Evolutionary conservation across 2,797 vertebrate species (phyloP), one percentile per base, ranked within the genome.

Genomic region (Antrozous pallidus): DNA sequence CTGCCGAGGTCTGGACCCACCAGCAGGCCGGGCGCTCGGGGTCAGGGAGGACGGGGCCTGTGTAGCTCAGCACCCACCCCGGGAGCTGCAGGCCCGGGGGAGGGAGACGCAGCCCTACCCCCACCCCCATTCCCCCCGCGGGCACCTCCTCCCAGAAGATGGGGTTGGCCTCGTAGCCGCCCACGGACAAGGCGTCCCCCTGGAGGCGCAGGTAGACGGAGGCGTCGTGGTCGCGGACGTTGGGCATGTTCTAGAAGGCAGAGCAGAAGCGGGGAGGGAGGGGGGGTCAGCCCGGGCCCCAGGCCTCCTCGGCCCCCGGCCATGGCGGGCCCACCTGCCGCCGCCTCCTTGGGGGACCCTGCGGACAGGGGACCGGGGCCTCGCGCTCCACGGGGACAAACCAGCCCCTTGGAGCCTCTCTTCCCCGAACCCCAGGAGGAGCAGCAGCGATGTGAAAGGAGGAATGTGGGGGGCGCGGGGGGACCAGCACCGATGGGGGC

Each of bases 131-230:
- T 0, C 58, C 67, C 38, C 18, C 16, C 0, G 20, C 0, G 0
- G 4, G 98, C 98, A 99, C 99, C 98, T 99, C 98, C 75, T 99
- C 99, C 98, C 99, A 99, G 98, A 99, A 99, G 98, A 99, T 97
- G 31, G 99, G 99, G 96, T 99, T 99, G 69, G 98, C 96, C 97
- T 99, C 99, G 36, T 99, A 99, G 82, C 99, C 99, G 0, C 99
- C 99, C 96, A 99, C 99, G 3, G 99, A 99, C 91, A 99, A 98
- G 90, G 99, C 99, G 17, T 99, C 99, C 36, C 99, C 99, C 98
- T 99, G 99, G 97, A 99, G 99, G 96, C 99, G 99, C 56, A 99
- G 99, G 98, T 99, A 99, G 78, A 99, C 98, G 0, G 99, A 99
- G 79, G 99, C 99, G 2, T 99, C 99, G 0, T 99, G 99, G 98